These are phyloP conservation scores for Zaprionus ornatus DNA, from an alignment of 1,140 invertebrate genomes.

Conservation along the genomic window DNA sequence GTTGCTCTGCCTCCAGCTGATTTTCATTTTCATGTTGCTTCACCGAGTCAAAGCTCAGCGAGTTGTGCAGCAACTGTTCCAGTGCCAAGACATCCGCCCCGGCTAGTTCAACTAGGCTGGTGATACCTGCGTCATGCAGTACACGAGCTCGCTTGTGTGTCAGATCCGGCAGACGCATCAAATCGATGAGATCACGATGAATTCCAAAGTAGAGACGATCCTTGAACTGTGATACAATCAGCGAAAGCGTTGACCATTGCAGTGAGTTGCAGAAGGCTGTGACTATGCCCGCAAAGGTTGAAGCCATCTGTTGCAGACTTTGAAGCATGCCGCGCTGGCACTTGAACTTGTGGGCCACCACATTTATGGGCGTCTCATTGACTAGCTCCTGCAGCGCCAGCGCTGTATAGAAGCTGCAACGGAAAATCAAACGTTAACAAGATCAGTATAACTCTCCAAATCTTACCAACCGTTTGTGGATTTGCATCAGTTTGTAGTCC, in stretches of 20 bases:
- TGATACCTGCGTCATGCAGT: slow-evolving; percentile 93
- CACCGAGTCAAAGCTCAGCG: slow-evolving; percentile 92
- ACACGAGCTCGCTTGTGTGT: slow-evolving; percentile 94
- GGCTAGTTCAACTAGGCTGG: slow-evolving; percentile 91
- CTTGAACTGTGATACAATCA: slow-evolving; percentile 96
- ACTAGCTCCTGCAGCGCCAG: slow-evolving; percentile 96
- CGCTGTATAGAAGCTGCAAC: slow-evolving; percentile 93
- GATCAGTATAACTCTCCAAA: neutral
- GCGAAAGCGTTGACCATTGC: slow-evolving; percentile 96
- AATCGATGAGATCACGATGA: slow-evolving; percentile 94
- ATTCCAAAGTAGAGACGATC: slow-evolving; percentile 97
- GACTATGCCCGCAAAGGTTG: slow-evolving; percentile 97
- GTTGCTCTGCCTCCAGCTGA: slow-evolving; percentile 87
- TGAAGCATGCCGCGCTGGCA: slow-evolving; percentile 95
- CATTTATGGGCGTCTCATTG: slow-evolving; percentile 92
- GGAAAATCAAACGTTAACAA: neutral
- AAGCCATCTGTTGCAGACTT: slow-evolving; percentile 96
- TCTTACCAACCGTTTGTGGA: slow-evolving; percentile 85
- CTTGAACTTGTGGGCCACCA: slow-evolving; percentile 92
- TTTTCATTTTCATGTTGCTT: slow-evolving; percentile 90
- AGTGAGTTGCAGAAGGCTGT: slow-evolving; percentile 95
- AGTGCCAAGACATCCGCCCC: slow-evolving; percentile 88
- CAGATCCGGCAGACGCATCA: slow-evolving; percentile 93
- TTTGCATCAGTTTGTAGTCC: slow-evolving; percentile 85
- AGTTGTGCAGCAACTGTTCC: slow-evolving; percentile 91